Conservation (phyloP, 2,888 invertebrate genomes). For the Trichogramma dendrolimi region DNA sequence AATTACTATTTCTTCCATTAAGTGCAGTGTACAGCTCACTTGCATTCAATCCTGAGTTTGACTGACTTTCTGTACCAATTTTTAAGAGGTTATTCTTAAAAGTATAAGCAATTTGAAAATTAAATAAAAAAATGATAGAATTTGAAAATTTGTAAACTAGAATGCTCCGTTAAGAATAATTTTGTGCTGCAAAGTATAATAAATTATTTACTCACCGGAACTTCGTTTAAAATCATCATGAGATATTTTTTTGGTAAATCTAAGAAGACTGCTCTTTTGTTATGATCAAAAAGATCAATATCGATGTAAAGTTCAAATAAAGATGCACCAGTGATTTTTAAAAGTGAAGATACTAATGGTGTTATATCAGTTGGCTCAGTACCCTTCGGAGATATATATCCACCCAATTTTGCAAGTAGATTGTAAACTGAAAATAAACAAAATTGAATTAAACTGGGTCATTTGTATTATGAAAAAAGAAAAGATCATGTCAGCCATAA, state of each 20-base stretch:
- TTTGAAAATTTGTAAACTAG: no score
- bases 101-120: no score
- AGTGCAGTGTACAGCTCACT: no score
- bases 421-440: constrained; percentile 50
- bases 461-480: not conserved
- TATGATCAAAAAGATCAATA: constrained; percentile 51
- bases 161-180: no score
- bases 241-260: constrained; percentile 50
- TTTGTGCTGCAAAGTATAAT: no score
- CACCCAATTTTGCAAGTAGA: constrained; percentile 57
- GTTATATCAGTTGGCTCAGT: constrained; percentile 51
- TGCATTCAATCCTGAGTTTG: no score
- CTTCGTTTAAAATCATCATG: constrained; percentile 37
- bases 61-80: no score
- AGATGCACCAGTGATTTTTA: constrained; percentile 53
- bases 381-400: constrained; percentile 56
- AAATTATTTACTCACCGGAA: constrained; percentile 36
- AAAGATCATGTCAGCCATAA: not conserved
- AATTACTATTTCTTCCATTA: no score
- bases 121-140: no score
- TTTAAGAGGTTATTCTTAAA: no score
- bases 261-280: constrained; percentile 51
- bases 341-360: constrained; percentile 47
- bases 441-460: not conserved
- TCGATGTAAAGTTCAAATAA: constrained; percentile 54